Conservation (phyloP, 2,888 invertebrate species). For the Atherix ibis region DNA sequence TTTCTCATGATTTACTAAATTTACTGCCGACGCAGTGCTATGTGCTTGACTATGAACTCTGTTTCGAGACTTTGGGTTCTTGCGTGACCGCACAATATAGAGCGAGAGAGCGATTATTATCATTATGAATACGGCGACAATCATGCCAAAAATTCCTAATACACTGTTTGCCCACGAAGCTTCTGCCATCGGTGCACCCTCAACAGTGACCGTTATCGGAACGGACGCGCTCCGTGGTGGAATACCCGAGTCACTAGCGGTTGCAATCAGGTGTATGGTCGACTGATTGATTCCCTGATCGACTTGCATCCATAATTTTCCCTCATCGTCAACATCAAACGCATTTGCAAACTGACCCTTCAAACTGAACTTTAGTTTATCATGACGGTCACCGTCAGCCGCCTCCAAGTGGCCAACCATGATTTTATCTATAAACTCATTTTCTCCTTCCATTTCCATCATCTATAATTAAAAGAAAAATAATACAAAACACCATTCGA, state of each 20-base stretch:
- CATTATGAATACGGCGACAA: constrained; percentile 54
- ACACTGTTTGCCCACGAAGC: constrained; percentile 34
- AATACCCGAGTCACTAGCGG: constrained; percentile 68
- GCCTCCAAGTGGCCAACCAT: constrained; percentile 57
- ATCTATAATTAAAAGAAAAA: constrained; percentile 22
- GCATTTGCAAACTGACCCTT: constrained; percentile 48
- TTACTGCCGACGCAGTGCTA: constrained; percentile 29
- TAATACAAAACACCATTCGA: constrained; percentile 13
- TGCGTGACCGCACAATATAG: constrained; percentile 56
- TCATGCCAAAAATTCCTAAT: constrained; percentile 47
- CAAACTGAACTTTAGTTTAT: constrained; percentile 54
- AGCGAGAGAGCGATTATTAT: constrained; percentile 58
- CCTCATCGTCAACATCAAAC: constrained; percentile 27
- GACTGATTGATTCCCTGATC: constrained; percentile 35
- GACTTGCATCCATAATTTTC: constrained; percentile 46
- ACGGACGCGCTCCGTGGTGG: constrained; percentile 64
- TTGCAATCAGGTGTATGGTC: constrained; percentile 59
- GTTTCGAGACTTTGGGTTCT: constrained; percentile 24
- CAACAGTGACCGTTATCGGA: constrained; percentile 49
- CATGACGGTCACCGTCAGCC: constrained; percentile 72
- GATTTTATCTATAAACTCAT: too few species aligned
- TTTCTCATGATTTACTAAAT: constrained; percentile 29
- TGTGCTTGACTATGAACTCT: constrained; percentile 29
- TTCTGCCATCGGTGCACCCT: constrained; percentile 30
- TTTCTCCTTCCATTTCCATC: too few species aligned